Evolutionary conservation across 2,888 invertebrate species (phyloP).

Genomic region (Noctua fimbriata): DNA sequence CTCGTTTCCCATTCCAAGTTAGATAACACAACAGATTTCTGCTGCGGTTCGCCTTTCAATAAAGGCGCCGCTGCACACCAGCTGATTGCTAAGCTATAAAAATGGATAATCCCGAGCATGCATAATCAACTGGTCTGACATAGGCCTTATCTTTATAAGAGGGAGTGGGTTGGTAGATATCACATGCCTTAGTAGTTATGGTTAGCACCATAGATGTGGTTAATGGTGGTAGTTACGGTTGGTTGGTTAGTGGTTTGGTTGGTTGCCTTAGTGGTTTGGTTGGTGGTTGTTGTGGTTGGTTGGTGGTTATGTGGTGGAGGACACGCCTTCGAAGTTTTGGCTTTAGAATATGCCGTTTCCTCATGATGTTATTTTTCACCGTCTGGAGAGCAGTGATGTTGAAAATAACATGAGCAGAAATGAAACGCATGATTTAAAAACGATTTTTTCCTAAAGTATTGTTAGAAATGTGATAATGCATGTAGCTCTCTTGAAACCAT

Average conservation of each 20-base stretch:
- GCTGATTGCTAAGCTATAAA: neutral
- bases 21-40: slow-evolving; percentile 64
- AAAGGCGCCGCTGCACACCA: neutral
- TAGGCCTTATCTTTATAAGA: neutral
- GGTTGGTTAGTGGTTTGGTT: too few relatives aligned
- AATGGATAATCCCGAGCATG: neutral
- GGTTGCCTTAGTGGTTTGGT: too few relatives aligned
- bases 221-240: too few relatives aligned
- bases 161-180: neutral
- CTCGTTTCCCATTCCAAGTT: slow-evolving; percentile 60
- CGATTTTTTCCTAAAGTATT: neutral
- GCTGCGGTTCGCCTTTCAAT: slow-evolving; percentile 58
- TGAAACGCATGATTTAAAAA: neutral
- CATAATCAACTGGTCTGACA: neutral
- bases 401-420: neutral
- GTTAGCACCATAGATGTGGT: too few relatives aligned
- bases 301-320: too few relatives aligned
- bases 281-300: too few relatives aligned
- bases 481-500: neutral
- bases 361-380: neutral
- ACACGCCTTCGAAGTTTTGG: neutral
- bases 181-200: neutral
- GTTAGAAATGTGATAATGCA: neutral
- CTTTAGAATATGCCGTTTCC: neutral
- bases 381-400: neutral